Percentiles rank a stretch among this genome's conserved stretches.
Conservation (phyloP, 1,140 invertebrate species). For the Camponotus pennsylvanicus region DNA sequence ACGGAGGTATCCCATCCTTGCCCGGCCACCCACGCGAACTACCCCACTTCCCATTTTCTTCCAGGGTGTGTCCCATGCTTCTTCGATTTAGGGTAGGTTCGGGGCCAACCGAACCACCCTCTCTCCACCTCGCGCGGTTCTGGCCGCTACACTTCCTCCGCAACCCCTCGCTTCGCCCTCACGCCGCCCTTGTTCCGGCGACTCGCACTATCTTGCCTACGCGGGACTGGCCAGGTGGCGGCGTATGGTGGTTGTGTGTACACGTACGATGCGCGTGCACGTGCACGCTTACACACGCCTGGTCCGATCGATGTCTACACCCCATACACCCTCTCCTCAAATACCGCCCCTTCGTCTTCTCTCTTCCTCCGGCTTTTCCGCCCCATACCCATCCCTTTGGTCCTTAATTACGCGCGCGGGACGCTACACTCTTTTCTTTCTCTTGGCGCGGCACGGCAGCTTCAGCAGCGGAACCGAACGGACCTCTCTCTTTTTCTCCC, state of each 20-base stretch:
- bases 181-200: slow-evolving; percentile 50
- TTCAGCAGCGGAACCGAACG: slow-evolving; percentile 31
- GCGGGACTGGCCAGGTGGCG: slow-evolving; percentile 69
- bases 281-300: slow-evolving; percentile 59
- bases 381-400: slow-evolving; percentile 64
- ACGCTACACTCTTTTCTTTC: slow-evolving; percentile 69
- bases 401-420: slow-evolving; percentile 83
- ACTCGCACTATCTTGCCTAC: slow-evolving; percentile 64
- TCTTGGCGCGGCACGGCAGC: slow-evolving; percentile 17
- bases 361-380: slow-evolving; percentile 54
- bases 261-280: slow-evolving; percentile 46
- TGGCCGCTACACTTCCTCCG: slow-evolving; percentile 37
- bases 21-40: slow-evolving; percentile 59
- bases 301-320: slow-evolving; percentile 83
- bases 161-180: slow-evolving; percentile 13
- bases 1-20: slow-evolving; percentile 59
- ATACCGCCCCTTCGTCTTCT: slow-evolving; percentile 56
- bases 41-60: slow-evolving; percentile 79
- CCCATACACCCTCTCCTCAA: slow-evolving; percentile 49
- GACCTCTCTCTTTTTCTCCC: slow-evolving; percentile 23
- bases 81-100: slow-evolving; percentile 85
- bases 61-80: slow-evolving; percentile 83
- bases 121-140: slow-evolving; percentile 44
- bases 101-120: slow-evolving; percentile 67
- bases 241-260: slow-evolving; percentile 48